Evolutionary conservation across 2,797 vertebrate genomes (phyloP), one percentile per base, ranked within the genome.

Genomic region (Danionella dracula): DNA sequence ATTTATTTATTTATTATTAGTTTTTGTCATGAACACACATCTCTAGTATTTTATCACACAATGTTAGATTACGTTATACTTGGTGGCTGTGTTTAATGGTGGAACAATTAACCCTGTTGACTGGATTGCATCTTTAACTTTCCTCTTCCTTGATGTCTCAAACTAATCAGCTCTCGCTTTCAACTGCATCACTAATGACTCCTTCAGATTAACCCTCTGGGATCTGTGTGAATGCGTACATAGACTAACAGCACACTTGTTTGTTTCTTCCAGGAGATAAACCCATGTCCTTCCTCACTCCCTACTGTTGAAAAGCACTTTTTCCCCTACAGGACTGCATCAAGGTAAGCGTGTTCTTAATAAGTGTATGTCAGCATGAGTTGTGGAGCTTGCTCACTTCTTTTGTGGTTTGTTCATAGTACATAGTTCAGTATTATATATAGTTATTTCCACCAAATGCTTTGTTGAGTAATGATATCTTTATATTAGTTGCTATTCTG

Each of bases 261-360:
- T 53, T 48, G 49, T 75, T 16, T 46, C 46, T 70, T 40, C 10
- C 78, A 97, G 96, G 91, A 94, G 88, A 92, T 87, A 82, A 90
- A 80, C 83, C 92, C 81, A 77, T 89, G 76, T 87, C 89, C 91
- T 88, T 94, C 94, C 92, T 93, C 85, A 92, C 94, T 57, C 90
- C 92, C 41, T 99, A 95, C 90, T 99, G 93, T 98, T 78, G 84
- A 78, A 64, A 84, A 85, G 80, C 86, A 85, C 83, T 93, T 92
- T 80, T 88, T 91, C 75, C 79, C 83, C 57, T 82, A 90, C 63
- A 79, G 83, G 10, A 63, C 85, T 56, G 88, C 92, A 84, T 91
- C 90, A 70, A 92, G 93, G 95, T 97, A 88, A 92, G 86, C 78
- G 57, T 82, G 70, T 57, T 20, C 1, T 4, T 0, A 49, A 15